These are phyloP conservation scores for Drosophila serrata DNA, from an alignment of 1,140 invertebrate genomes.

Conservation along the genomic window DNA sequence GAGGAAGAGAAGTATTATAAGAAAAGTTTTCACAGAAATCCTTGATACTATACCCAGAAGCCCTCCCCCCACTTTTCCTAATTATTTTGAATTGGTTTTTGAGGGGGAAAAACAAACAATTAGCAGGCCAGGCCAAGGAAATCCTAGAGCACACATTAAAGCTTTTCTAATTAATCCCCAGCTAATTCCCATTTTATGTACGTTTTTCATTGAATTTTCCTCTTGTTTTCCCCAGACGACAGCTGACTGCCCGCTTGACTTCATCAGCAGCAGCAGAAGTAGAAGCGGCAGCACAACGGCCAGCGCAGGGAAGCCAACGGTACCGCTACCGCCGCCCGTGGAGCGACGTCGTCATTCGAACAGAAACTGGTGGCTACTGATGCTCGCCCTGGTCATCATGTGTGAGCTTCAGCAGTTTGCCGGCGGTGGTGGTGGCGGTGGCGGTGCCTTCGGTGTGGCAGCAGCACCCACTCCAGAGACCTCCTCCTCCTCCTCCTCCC, in stretches of 20 bases:
- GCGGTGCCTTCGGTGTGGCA: conserved; percentile 8
- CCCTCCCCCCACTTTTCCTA: not conserved
- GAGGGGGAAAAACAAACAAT: not conserved
- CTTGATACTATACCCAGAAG: not conserved
- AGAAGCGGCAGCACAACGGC: conserved; percentile 60
- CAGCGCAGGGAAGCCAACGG: conserved; percentile 34
- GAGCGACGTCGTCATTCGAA: conserved; percentile 8
- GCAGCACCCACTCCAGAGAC: conserved; percentile 1
- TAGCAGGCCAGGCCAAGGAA: not conserved
- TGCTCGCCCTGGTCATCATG: conserved; percentile 52
- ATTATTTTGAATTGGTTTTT: not conserved
- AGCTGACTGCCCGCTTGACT: conserved; percentile 55
- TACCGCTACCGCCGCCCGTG: conserved; percentile 33
- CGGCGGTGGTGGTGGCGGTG: conserved; percentile 22
- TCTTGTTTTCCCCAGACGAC: conserved; percentile 37
- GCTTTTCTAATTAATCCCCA: not conserved
- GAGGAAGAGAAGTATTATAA: no score
- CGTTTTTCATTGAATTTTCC: not conserved
- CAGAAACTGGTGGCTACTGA: conserved; percentile 34
- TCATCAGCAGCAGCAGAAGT: conserved; percentile 34
- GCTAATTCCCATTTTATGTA: not conserved
- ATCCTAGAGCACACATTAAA: not conserved
- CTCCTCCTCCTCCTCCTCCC: no score
- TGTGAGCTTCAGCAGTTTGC: conserved; percentile 50
- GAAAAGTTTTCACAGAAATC: not conserved